Evolutionary conservation across 2,113 vertebrate species (phyloP).

Genomic region (Lathamus discolor): DNA sequence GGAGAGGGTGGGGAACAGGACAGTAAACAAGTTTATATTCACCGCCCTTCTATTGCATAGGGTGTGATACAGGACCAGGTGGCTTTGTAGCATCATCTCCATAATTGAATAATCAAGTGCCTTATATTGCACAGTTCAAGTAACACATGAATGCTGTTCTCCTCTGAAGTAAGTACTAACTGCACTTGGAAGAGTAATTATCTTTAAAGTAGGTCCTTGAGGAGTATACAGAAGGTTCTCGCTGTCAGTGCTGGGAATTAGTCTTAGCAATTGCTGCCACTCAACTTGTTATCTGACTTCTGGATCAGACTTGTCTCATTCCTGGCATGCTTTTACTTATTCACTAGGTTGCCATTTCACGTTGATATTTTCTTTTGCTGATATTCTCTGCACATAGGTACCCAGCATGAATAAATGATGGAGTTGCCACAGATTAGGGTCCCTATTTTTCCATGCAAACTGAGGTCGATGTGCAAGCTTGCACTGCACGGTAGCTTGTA

Average conservation of each 20-base stretch:
- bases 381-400: not conserved
- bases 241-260: not conserved
- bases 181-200: not conserved
- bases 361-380: not conserved
- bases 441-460: not conserved
- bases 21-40: not conserved
- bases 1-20: not conserved
- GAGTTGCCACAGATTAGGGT: not conserved
- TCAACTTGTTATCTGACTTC: not conserved
- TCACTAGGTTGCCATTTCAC: not conserved
- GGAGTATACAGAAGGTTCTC: not conserved
- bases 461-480: not conserved
- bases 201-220: conserved; percentile 12
- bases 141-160: not conserved
- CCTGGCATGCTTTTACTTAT: not conserved
- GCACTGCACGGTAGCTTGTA: not conserved
- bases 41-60: not conserved
- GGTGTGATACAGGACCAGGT: not conserved
- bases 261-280: not conserved
- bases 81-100: not conserved
- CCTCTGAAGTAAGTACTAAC: not conserved
- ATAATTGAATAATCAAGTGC: not conserved
- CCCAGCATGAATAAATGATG: not conserved
- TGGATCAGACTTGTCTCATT: not conserved
- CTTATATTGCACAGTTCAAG: not conserved